Evolutionary conservation across 1,140 invertebrate species (phyloP).

Genomic region (Ruditapes philippinarum): DNA sequence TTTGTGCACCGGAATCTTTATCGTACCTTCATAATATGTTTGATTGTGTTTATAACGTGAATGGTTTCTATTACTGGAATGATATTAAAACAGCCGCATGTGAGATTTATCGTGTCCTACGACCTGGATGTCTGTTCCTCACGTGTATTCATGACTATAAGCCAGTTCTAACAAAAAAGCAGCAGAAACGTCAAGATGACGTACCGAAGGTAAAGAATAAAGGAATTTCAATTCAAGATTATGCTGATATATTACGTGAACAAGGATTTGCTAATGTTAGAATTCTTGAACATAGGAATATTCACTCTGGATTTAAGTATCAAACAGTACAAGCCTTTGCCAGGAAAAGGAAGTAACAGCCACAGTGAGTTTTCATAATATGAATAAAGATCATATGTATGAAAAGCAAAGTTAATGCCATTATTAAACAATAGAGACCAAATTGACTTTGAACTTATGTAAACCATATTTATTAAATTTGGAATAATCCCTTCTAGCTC

Average conservation of each 20-base stretch:
- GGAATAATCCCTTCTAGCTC: too few species aligned
- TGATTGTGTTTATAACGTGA: slow-evolving; percentile 35
- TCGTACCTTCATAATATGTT: slow-evolving; percentile 34
- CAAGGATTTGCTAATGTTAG: slow-evolving; percentile 37
- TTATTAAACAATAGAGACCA: too few species aligned
- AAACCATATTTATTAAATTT: too few species aligned
- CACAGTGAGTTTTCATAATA: too few species aligned
- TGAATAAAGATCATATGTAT: too few species aligned
- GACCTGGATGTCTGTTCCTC: slow-evolving; percentile 31
- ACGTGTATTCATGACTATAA: slow-evolving; percentile 6
- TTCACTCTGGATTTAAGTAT: slow-evolving; percentile 44
- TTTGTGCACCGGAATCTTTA: neutral
- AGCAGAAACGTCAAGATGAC: too few species aligned
- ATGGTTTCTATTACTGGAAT: slow-evolving; percentile 16
- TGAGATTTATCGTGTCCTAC: slow-evolving; percentile 32
- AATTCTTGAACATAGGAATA: slow-evolving; percentile 40
- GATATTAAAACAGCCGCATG: neutral
- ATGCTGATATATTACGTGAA: neutral
- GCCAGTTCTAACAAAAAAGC: neutral
- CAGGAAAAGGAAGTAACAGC: neutral
- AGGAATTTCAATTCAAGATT: neutral
- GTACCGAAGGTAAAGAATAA: neutral
- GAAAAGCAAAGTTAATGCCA: too few species aligned
- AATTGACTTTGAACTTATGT: too few species aligned
- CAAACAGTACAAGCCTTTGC: slow-evolving; percentile 15